phyloP scores from a whole-genome alignment of 2,113 vertebrate genomes.

The Mola mola region DNA sequence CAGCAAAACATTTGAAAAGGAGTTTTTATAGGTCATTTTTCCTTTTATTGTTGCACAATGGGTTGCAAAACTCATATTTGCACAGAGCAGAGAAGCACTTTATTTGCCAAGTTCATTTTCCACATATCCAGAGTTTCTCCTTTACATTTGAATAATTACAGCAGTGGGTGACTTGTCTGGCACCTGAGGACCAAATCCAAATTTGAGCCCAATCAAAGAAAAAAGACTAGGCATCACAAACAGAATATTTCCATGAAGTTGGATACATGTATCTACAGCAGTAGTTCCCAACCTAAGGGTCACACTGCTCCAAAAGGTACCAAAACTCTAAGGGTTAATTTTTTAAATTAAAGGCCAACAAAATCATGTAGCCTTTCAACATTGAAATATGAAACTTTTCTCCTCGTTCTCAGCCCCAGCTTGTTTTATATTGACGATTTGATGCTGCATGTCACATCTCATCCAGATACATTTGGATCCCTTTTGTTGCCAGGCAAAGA shows the following conservation, averaged over 20 bases:
- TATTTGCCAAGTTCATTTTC: too few species aligned
- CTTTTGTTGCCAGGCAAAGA: too few species aligned
- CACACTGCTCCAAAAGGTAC: background rate
- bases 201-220: background rate
- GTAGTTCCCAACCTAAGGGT: background rate
- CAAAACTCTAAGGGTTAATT: too few species aligned
- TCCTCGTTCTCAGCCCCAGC: too few species aligned
- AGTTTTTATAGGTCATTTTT: background rate
- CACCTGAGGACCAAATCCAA: background rate
- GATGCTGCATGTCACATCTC: too few species aligned
- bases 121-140: too few species aligned
- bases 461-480: too few species aligned
- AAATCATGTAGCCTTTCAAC: too few species aligned
- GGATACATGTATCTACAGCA: background rate
- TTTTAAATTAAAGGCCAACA: too few species aligned
- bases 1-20: slow-evolving; percentile 7
- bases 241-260: background rate
- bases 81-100: too few species aligned
- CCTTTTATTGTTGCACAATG: background rate
- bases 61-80: slow-evolving; percentile 2
- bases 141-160: background rate
- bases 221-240: background rate
- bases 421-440: too few species aligned
- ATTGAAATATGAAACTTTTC: background rate
- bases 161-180: background rate